These are phyloP conservation scores for Drosophila nannoptera DNA, from an alignment of 1,140 invertebrate genomes.

Conservation along the genomic window DNA sequence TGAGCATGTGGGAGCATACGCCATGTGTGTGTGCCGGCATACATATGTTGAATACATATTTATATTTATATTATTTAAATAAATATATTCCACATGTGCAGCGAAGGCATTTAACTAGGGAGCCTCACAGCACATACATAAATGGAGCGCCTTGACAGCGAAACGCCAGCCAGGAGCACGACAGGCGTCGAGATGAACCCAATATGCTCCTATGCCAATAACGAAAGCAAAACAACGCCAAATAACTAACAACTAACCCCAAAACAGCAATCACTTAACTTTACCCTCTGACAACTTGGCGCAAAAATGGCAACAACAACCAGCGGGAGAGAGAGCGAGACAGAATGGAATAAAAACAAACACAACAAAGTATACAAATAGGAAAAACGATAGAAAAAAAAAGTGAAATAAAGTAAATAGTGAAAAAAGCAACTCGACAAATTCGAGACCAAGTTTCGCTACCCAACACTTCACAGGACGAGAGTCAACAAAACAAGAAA, in stretches of 20 bases:
- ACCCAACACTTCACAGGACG: conserved; percentile 19
- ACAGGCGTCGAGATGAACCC: background rate
- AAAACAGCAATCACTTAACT: conserved; percentile 47
- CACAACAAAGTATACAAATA: background rate
- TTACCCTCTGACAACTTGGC: conserved; percentile 12
- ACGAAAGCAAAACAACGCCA: conserved; percentile 5
- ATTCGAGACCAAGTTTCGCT: conserved; percentile 18
- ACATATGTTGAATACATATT: background rate
- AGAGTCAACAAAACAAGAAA: conserved; percentile 13
- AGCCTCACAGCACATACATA: background rate
- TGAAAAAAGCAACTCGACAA: conserved; percentile 18
- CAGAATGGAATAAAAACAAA: background rate
- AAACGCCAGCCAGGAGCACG: background rate
- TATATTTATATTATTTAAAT: too few relatives aligned
- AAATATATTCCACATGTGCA: too few relatives aligned
- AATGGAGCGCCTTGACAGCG: background rate
- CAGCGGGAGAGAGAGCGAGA: background rate
- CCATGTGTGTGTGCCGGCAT: conserved; percentile 35
- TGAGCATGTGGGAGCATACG: conserved; percentile 49
- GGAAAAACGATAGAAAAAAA: conserved; percentile 1
- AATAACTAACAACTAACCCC: conserved; percentile 35
- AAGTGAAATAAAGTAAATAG: conserved; percentile 6
- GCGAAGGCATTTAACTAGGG: background rate
- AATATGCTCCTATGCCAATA: background rate
- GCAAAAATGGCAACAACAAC: conserved; percentile 2